phyloP scores from a whole-genome alignment of 1,140 invertebrate species.

The Megalonaias nervosa region DNA sequence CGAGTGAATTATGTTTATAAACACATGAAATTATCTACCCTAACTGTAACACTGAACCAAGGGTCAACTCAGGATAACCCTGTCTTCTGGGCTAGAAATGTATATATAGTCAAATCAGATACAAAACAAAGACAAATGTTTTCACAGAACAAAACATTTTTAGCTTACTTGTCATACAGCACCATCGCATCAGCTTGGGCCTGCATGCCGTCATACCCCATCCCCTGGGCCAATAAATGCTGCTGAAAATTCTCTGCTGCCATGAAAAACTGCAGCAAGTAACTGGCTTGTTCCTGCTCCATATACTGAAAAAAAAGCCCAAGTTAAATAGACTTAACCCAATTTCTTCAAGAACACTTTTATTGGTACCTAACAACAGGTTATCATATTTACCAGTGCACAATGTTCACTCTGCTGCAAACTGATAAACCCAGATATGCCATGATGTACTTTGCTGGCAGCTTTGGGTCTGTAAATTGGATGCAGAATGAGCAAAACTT shows the following conservation, averaged over 20 bases:
- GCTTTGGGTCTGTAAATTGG: too few species aligned
- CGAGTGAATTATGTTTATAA: too few species aligned
- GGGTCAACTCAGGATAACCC: background rate
- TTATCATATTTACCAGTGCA: too few species aligned
- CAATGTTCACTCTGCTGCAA: too few species aligned
- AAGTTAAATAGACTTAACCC: background rate
- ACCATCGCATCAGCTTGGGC: conserved; percentile 91
- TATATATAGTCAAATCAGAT: background rate
- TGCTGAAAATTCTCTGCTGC: conserved; percentile 90
- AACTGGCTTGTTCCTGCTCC: conserved; percentile 87
- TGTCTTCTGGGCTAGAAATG: background rate
- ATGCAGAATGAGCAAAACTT: too few species aligned
- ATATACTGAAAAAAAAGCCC: conserved; percentile 78
- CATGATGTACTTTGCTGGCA: too few species aligned
- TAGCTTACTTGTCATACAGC: conserved; percentile 88
- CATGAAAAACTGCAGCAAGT: conserved; percentile 91
- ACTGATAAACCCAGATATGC: too few species aligned
- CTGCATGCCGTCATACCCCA: conserved; percentile 75
- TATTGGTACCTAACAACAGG: too few species aligned
- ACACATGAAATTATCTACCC: too few species aligned
- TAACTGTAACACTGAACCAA: too few species aligned
- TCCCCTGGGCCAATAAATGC: conserved; percentile 77
- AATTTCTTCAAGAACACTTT: too few species aligned
- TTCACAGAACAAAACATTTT: background rate
- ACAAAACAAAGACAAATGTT: background rate